A percentile compares a stretch with the other conserved stretches of the same genome.
Conservation (phyloP, 2,888 invertebrate species). For the Arge pagana region DNA sequence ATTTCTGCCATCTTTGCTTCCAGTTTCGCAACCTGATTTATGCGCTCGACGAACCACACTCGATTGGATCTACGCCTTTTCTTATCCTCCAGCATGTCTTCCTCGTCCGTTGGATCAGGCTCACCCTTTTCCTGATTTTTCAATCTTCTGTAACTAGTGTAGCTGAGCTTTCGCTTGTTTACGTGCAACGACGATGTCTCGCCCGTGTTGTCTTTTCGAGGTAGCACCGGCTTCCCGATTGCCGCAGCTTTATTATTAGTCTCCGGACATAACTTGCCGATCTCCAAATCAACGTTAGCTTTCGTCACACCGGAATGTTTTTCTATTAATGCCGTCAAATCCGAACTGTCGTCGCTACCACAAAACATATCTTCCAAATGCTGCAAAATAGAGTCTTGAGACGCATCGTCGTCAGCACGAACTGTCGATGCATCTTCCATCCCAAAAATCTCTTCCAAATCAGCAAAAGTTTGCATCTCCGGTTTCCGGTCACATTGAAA, state of each 20-base stretch:
- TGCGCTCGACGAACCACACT: constrained; percentile 50
- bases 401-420: constrained; percentile 39
- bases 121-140: constrained; percentile 28
- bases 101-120: constrained; percentile 18
- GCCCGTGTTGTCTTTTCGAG: constrained; percentile 20
- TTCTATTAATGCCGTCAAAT: constrained; percentile 46
- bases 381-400: constrained; percentile 47
- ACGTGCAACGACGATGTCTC: constrained; percentile 9
- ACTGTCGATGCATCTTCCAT: constrained; percentile 14
- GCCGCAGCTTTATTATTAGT: constrained; percentile 15
- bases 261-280: constrained; percentile 39
- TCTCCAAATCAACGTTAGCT: constrained; percentile 43
- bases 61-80: constrained; percentile 38
- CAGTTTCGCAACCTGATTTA: constrained; percentile 44
- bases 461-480: constrained; percentile 5
- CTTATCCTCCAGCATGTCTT: constrained; percentile 31
- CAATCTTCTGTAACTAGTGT: constrained; percentile 41
- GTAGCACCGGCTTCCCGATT: constrained; percentile 10
- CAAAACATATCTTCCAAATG: constrained; percentile 51
- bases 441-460: constrained; percentile 30
- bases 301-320: constrained; percentile 45
- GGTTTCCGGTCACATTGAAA: no score
- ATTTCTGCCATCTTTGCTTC: constrained; percentile 43
- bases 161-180: constrained; percentile 38
- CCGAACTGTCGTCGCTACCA: constrained; percentile 48